Conservation (phyloP, 1,140 invertebrate species). For the Heliconius nattereri region DNA sequence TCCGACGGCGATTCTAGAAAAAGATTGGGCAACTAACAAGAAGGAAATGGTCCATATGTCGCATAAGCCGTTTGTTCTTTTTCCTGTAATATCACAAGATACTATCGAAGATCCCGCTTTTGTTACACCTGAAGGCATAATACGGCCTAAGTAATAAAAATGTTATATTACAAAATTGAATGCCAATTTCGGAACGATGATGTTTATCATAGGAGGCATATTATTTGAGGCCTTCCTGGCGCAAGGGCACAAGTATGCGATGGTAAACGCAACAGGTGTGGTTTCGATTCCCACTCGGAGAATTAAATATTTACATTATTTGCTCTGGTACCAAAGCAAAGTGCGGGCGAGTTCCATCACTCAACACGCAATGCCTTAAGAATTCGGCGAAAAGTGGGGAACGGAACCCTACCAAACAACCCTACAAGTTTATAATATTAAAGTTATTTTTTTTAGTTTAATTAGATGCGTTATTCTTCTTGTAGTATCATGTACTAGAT, state of each 20-base stretch:
- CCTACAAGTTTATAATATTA: too few species aligned
- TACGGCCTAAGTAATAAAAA: constrained; percentile 49
- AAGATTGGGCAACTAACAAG: constrained; percentile 52
- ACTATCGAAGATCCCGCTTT: constrained; percentile 57
- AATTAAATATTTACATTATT: neutral
- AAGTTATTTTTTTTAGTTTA: too few species aligned
- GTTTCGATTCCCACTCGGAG: neutral
- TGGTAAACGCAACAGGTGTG: neutral
- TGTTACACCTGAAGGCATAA: constrained; percentile 41
- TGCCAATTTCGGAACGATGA: too few species aligned
- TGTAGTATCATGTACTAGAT: too few species aligned
- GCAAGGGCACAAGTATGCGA: neutral
- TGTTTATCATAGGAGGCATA: too few species aligned
- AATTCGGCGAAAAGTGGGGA: neutral
- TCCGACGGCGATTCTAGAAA: constrained; percentile 39
- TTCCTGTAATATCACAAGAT: constrained; percentile 45
- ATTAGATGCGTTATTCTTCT: too few species aligned
- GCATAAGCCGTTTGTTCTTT: constrained; percentile 51
- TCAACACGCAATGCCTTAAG: neutral
- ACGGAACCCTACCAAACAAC: neutral
- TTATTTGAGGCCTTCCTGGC: too few species aligned
- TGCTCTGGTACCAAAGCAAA: neutral
- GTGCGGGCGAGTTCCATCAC: too few species aligned
- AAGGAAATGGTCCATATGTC: constrained; percentile 45
- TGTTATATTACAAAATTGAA: neutral